phyloP scores from a whole-genome alignment of 2,797 vertebrate species.

The Acridotheres tristis region DNA sequence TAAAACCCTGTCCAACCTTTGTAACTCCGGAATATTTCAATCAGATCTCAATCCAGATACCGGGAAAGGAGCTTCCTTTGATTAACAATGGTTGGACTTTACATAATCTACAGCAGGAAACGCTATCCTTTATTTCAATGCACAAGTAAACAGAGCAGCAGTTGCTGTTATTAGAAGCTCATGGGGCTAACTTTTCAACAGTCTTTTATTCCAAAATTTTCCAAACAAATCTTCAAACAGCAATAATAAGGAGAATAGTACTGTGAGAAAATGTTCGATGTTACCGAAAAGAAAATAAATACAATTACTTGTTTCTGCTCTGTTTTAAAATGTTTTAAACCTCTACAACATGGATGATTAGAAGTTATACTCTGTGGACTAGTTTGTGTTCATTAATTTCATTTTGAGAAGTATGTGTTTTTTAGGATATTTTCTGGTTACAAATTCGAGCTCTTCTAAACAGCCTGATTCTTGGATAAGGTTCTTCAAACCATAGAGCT shows the following conservation, averaged over 20 bases:
- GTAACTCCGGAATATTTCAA: background rate
- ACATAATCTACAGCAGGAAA: conserved; percentile 7
- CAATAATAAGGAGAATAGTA: background rate
- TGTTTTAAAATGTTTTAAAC: background rate
- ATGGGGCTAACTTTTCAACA: background rate
- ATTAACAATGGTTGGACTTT: conserved; percentile 34
- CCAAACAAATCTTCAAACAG: background rate
- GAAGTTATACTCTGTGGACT: background rate
- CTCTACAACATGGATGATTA: background rate
- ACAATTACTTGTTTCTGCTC: background rate
- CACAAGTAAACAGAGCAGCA: background rate
- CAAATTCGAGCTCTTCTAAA: background rate
- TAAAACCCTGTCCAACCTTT: background rate
- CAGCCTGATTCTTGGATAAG: background rate
- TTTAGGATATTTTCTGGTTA: background rate
- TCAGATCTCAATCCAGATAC: conserved; percentile 24
- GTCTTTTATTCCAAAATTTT: background rate
- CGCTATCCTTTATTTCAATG: background rate
- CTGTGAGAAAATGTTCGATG: background rate
- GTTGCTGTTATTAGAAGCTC: background rate
- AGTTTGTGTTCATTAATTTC: background rate
- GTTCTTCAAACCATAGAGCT: background rate
- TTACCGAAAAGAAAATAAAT: background rate
- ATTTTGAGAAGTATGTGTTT: background rate
- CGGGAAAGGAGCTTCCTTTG: conserved; percentile 15